phyloP scores from a whole-genome alignment of 1,140 invertebrate species.

The Mylabris phalerata region DNA sequence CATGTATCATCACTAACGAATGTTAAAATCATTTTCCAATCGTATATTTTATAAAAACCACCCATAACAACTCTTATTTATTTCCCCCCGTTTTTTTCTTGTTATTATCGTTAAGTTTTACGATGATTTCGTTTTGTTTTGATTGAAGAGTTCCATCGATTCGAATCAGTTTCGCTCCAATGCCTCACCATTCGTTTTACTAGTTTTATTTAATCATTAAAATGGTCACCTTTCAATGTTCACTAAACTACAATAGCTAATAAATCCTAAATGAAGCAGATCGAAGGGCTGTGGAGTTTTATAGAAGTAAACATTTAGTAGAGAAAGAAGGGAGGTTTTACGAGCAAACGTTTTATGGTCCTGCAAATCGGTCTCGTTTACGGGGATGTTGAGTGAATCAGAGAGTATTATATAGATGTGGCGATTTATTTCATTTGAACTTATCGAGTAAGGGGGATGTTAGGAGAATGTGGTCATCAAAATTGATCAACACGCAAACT shows the following conservation, averaged over 20 bases:
- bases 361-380: slow-evolving; percentile 23
- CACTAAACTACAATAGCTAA: slow-evolving; percentile 1
- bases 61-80: neutral
- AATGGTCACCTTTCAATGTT: neutral
- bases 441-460: too few species aligned
- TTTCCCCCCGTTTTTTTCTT: neutral
- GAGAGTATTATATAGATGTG: neutral
- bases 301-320: slow-evolving; percentile 1
- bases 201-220: too few species aligned
- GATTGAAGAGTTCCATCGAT: too few species aligned
- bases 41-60: neutral
- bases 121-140: neutral
- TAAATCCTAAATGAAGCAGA: neutral
- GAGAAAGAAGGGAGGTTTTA: slow-evolving; percentile 11
- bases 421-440: slow-evolving; percentile 23
- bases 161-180: too few species aligned
- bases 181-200: too few species aligned
- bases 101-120: neutral
- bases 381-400: slow-evolving; percentile 19
- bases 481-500: too few species aligned
- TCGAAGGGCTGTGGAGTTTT: slow-evolving; percentile 3
- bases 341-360: slow-evolving; percentile 23
- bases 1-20: neutral
- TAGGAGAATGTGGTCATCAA: too few species aligned
- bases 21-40: neutral